A percentile compares a stretch with the other conserved stretches of the same genome.
phyloP scores from a whole-genome alignment of 1,140 invertebrate species.

The Chymomyza costata region DNA sequence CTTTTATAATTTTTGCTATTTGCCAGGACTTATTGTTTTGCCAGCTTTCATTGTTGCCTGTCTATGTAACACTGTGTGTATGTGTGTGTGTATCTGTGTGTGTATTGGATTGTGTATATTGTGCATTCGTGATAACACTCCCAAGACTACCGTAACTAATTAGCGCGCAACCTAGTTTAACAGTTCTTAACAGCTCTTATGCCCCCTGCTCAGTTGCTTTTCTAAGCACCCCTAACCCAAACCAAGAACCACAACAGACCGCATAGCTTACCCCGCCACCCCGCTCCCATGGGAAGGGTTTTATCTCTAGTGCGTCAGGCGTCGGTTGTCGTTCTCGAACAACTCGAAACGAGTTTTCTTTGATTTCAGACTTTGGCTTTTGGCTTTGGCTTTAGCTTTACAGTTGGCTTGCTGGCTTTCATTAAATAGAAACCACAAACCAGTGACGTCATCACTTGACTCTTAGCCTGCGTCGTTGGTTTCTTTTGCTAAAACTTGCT shows the following conservation, averaged over 20 bases:
- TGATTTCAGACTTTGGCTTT: constrained; percentile 38
- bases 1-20: no score
- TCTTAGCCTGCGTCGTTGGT: constrained; percentile 21
- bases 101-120: constrained; percentile 27
- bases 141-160: constrained; percentile 62
- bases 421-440: constrained; percentile 42
- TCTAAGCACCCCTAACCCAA: no score
- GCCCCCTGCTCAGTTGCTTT: no score
- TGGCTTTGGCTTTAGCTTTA: background rate
- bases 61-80: constrained; percentile 20
- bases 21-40: constrained; percentile 33
- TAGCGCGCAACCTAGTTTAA: constrained; percentile 68
- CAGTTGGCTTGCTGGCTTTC: background rate
- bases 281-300: no score
- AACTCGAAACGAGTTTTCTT: constrained; percentile 20
- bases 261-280: no score
- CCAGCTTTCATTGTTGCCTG: constrained; percentile 48
- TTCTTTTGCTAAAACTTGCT: no score
- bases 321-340: no score
- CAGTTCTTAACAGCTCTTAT: constrained; percentile 40
- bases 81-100: constrained; percentile 4
- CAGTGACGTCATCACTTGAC: constrained; percentile 29
- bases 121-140: constrained; percentile 47
- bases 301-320: no score
- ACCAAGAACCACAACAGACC: no score